These are phyloP conservation scores for human DNA, from an alignment of 2,113 vertebrate genomes.

Conservation along the genomic window DNA sequence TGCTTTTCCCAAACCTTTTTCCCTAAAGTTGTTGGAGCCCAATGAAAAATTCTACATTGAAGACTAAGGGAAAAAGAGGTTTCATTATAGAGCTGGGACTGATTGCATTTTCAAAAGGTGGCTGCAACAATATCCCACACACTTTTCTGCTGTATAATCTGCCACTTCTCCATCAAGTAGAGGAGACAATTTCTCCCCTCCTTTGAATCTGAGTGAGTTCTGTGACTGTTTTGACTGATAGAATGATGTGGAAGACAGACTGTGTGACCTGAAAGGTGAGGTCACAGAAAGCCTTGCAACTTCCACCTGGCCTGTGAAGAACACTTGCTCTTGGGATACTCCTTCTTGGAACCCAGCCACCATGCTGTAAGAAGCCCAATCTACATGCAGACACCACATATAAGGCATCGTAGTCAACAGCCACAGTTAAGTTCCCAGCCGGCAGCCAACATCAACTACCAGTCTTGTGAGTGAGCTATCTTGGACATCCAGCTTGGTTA, in stretches of 20 bases:
- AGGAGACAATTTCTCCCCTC: background rate
- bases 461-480: background rate
- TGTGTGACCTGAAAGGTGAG: background rate
- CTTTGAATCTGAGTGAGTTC: background rate
- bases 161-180: background rate
- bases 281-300: background rate
- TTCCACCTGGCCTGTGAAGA: background rate
- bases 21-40: background rate
- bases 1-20: constrained; percentile 26
- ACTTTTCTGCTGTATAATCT: background rate
- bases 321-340: background rate
- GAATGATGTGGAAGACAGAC: background rate
- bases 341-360: background rate
- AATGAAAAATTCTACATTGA: constrained; percentile 21
- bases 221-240: background rate
- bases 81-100: background rate
- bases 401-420: background rate
- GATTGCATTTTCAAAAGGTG: constrained; percentile 28
- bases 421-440: background rate
- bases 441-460: background rate
- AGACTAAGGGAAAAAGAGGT: background rate
- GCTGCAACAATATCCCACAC: background rate
- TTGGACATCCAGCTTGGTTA: background rate
- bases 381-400: background rate
- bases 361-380: background rate